Evolutionary conservation across 2,113 vertebrate genomes (phyloP).

Genomic region (Cariama cristata): DNA sequence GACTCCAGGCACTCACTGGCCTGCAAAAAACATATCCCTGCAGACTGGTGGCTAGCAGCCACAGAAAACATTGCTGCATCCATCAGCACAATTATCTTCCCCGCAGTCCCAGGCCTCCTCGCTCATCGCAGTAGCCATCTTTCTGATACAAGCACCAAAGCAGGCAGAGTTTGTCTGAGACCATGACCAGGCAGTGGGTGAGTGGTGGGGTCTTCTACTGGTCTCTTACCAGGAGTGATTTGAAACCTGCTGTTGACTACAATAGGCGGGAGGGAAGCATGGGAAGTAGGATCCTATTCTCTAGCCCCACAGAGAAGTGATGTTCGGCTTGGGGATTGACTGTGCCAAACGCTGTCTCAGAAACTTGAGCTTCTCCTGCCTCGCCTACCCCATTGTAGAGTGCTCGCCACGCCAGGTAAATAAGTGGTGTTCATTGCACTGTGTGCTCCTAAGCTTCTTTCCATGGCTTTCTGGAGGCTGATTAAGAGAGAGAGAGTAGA

Average conservation of each 20-base stretch:
- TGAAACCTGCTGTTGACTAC: not conserved
- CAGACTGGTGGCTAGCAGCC: not conserved
- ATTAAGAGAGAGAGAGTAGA: slow-evolving; percentile 47
- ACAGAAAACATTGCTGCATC: accelerated
- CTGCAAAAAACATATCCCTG: not conserved
- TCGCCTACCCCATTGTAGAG: not conserved
- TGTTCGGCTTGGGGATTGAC: not conserved
- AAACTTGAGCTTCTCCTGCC: not conserved
- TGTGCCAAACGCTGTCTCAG: not conserved
- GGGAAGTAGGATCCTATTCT: not conserved
- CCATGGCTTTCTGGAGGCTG: slow-evolving; percentile 21
- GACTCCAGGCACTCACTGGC: not conserved
- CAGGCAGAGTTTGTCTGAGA: not conserved
- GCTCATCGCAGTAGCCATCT: not conserved
- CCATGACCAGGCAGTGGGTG: not conserved
- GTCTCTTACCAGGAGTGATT: not conserved
- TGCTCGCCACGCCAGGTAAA: not conserved
- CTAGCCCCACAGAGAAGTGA: not conserved
- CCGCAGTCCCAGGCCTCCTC: not conserved
- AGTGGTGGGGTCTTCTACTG: not conserved
- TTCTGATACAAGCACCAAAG: not conserved
- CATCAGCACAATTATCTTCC: not conserved
- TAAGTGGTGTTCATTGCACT: not conserved
- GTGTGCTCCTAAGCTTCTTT: slow-evolving; percentile 33
- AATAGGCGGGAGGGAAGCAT: not conserved